Evolutionary conservation across 2,113 vertebrate species (phyloP).

Genomic region (Catharus fuscescens): DNA sequence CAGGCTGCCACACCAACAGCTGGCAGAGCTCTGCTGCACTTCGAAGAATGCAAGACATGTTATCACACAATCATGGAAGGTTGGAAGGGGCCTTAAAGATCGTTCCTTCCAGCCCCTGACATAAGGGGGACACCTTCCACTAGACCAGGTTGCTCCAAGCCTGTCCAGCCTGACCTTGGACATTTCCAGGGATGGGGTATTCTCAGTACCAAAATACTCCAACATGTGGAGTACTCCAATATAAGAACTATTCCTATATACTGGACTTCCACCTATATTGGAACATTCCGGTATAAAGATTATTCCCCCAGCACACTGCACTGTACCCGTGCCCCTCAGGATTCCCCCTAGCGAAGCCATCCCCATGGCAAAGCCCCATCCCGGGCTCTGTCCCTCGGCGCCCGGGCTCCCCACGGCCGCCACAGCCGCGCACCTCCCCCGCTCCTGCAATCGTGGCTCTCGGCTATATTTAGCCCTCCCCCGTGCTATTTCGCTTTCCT

Average conservation of each 20-base stretch:
- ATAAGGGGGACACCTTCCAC: neutral
- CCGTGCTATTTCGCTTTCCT: slow-evolving; percentile 21
- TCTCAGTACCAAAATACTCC: neutral
- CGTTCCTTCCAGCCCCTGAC: neutral
- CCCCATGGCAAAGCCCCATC: neutral
- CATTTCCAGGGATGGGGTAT: neutral
- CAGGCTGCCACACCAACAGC: neutral
- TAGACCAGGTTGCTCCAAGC: neutral
- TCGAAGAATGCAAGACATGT: accelerated
- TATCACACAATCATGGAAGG: accelerated
- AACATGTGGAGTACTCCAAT: neutral
- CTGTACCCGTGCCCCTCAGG: neutral
- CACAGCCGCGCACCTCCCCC: accelerated
- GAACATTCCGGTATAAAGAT: neutral
- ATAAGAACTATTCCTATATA: neutral
- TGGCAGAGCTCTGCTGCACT: neutral
- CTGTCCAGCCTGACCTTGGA: neutral
- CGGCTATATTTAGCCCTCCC: slow-evolving; percentile 74
- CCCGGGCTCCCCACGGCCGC: accelerated
- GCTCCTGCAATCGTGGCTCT: slow-evolving; percentile 5
- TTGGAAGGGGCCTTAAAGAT: neutral
- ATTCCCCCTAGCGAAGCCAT: no score
- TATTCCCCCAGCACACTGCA: no score
- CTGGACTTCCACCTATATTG: neutral
- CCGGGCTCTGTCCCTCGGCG: neutral